Evolutionary conservation across 2,113 vertebrate species (phyloP).

Genomic region (Talpa occidentalis): DNA sequence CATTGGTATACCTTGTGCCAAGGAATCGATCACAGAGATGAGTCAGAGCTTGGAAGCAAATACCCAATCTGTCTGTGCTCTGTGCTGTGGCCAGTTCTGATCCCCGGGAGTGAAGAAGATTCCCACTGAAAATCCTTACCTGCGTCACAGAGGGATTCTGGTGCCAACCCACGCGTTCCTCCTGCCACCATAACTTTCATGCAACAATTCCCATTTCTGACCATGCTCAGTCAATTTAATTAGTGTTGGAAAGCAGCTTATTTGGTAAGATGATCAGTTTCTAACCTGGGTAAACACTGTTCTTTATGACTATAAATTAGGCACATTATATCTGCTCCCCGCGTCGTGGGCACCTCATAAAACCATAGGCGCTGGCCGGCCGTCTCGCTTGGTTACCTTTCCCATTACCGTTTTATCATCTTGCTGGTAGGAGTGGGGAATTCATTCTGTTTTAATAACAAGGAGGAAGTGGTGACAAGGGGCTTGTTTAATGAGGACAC

Average conservation of each 20-base stretch:
- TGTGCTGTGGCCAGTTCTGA: no score
- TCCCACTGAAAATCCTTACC: background rate
- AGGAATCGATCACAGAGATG: background rate
- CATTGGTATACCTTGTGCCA: background rate
- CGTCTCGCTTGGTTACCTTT: slow-evolving; percentile 86
- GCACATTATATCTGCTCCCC: slow-evolving; percentile 77
- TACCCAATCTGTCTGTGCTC: background rate
- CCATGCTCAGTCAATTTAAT: slow-evolving; percentile 75
- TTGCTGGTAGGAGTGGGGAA: slow-evolving; percentile 73
- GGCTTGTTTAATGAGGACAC: slow-evolving; percentile 57
- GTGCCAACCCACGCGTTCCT: background rate
- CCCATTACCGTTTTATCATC: slow-evolving; percentile 81
- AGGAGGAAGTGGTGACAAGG: slow-evolving; percentile 28
- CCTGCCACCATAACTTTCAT: background rate
- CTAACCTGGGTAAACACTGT: slow-evolving; percentile 81
- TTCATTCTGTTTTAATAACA: slow-evolving; percentile 79
- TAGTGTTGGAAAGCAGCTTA: slow-evolving; percentile 74
- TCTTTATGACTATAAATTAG: slow-evolving; percentile 84
- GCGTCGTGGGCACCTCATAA: slow-evolving; percentile 75
- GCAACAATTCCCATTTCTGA: slow-evolving; percentile 46
- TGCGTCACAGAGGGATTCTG: background rate
- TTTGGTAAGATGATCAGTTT: slow-evolving; percentile 83
- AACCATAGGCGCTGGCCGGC: slow-evolving; percentile 67
- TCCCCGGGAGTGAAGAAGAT: background rate
- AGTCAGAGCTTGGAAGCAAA: background rate